These are phyloP conservation scores for Poeciliopsis presidionis DNA, from an alignment of 2,797 vertebrate species.

Conservation along the genomic window DNA sequence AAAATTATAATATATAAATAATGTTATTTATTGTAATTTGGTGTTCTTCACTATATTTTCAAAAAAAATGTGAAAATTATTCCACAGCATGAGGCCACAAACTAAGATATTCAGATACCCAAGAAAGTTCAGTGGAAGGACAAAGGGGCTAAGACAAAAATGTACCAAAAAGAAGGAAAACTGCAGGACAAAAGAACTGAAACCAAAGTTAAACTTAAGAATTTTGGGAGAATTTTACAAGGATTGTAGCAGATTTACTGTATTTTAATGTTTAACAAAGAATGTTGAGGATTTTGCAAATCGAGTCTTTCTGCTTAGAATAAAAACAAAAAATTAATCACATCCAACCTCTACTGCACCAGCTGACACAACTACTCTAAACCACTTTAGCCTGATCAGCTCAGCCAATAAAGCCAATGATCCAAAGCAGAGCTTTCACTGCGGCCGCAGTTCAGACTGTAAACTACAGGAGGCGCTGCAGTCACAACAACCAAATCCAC, in stretches of 20 bases:
- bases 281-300: neutral
- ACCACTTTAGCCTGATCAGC: neutral
- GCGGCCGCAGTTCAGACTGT: conserved; percentile 8
- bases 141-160: neutral
- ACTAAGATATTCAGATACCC: neutral
- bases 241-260: neutral
- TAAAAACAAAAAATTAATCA: neutral
- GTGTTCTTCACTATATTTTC: neutral
- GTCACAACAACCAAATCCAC: conserved; percentile 9
- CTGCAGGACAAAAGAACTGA: neutral
- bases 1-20: too few species aligned
- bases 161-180: neutral
- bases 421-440: neutral
- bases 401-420: neutral
- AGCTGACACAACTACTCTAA: neutral
- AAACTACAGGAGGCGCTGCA: conserved; percentile 36
- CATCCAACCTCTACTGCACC: neutral
- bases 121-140: neutral
- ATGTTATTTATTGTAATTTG: neutral
- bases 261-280: neutral
- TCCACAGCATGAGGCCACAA: neutral
- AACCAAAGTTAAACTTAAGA: neutral
- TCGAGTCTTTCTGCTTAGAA: neutral
- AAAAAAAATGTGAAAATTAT: neutral
- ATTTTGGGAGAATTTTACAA: neutral